Evolutionary conservation across 2,797 vertebrate species (phyloP), one percentile per base, ranked within the genome.

Genomic region (Gallirallus australis): DNA sequence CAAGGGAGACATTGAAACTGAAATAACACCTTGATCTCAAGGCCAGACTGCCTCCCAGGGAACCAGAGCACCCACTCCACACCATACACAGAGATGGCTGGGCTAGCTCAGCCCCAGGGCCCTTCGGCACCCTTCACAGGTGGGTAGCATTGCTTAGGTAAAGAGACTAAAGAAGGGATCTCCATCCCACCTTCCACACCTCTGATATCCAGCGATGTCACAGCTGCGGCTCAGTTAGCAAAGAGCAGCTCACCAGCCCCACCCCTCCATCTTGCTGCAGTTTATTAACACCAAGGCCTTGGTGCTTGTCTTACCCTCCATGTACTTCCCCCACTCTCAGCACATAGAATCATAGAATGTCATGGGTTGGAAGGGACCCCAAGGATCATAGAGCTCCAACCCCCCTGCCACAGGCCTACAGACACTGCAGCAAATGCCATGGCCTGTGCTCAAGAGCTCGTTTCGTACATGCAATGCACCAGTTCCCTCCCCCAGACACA

Each of bases 71-170:
- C 40, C 12, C 20, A 65, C 28, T 19, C 40, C 37, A 35, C n/a
- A 56, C 53, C 33, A 1, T 8, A 18, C 15, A 31, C 45, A 35
- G 6, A 39, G 54, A 11, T 4, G 64, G 14, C 21, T 72, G 60
- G 10, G 75, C 25, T 50, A 23, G 28, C 39, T 89, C 82, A 89
- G 52, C 15, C 54, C 47, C 33, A 16, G 30, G 57, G 30, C 48
- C 6, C 1, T 28, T 71, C 2, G 0, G 61, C 14, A 52, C 69
- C 57, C 63, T 48, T 52, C 39, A 70, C 1, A 0, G 14, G 31
- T 20, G 8, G 53, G 24, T 9, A 69, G 21, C 1, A 0, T 11
- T 40, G 8, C 15, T 54, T 68, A 10, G 13, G 28, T 18, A 63
- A 56, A 40, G 27, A 45, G 14, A 47, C 8, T 8, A 12, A 59